These are phyloP conservation scores for Gymnobelideus leadbeateri DNA, from an alignment of 2,113 vertebrate genomes.

Conservation along the genomic window DNA sequence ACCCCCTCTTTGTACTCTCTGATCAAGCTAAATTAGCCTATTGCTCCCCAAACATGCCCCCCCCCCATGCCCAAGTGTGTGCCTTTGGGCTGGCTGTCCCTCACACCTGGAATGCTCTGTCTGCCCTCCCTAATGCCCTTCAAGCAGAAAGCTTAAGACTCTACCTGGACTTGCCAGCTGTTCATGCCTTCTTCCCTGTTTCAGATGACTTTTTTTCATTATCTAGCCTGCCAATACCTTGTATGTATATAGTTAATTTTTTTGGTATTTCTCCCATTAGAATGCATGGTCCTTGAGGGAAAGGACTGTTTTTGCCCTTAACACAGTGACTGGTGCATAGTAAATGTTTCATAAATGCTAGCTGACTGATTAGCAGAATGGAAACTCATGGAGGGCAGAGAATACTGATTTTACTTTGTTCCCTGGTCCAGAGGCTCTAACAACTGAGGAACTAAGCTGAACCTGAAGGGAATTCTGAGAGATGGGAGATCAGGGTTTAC, in stretches of 20 bases:
- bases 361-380: background rate
- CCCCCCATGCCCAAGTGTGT: too few species aligned
- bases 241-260: background rate
- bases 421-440: background rate
- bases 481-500: background rate
- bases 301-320: background rate
- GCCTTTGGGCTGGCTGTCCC: background rate
- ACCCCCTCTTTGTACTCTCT: background rate
- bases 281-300: background rate
- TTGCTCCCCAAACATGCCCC: rapidly evolving
- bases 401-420: background rate
- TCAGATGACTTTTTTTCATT: background rate
- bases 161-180: background rate
- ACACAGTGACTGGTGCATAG: background rate
- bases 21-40: background rate
- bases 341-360: background rate
- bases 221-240: background rate
- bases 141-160: background rate
- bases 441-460: background rate
- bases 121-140: background rate
- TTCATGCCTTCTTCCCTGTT: too few species aligned
- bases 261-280: background rate
- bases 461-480: background rate
- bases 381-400: background rate
- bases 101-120: background rate